These are phyloP conservation scores for Drosophila helvetica DNA, from an alignment of 2,888 invertebrate genomes.

Conservation along the genomic window DNA sequence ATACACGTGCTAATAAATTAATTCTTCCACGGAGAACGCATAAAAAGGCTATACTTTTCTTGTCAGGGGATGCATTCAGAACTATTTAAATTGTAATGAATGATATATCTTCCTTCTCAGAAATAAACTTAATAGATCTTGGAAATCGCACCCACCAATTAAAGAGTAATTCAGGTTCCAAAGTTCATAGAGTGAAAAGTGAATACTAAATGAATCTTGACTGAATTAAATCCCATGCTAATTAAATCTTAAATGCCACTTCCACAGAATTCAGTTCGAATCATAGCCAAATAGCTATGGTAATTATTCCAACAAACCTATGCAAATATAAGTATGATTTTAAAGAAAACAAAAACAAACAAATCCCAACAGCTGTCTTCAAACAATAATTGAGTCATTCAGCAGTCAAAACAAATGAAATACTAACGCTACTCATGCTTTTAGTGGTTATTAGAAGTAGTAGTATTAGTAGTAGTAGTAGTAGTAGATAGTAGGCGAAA, in stretches of 20 bases:
- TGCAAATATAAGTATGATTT: no score
- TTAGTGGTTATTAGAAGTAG: neutral
- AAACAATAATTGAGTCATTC: neutral
- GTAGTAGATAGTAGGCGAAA: neutral
- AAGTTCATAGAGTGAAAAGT: rapidly evolving
- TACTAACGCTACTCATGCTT: neutral
- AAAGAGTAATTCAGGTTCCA: no score
- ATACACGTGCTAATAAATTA: neutral
- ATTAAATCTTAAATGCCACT: neutral
- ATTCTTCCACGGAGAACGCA: neutral
- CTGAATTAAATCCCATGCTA: neutral
- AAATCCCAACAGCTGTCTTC: neutral
- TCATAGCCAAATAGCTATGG: neutral
- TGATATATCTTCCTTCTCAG: neutral
- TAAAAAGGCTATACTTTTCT: neutral
- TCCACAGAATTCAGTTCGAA: neutral
- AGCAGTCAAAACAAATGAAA: neutral
- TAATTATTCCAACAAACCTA: no score
- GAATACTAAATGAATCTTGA: neutral
- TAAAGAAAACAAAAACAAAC: neutral
- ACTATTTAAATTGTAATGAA: neutral
- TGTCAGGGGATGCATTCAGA: neutral
- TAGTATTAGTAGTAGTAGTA: neutral
- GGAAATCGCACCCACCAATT: no score
- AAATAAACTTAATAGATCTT: neutral